Evolutionary conservation across 2,113 vertebrate species (phyloP).

Genomic region (Chunga burmeisteri): DNA sequence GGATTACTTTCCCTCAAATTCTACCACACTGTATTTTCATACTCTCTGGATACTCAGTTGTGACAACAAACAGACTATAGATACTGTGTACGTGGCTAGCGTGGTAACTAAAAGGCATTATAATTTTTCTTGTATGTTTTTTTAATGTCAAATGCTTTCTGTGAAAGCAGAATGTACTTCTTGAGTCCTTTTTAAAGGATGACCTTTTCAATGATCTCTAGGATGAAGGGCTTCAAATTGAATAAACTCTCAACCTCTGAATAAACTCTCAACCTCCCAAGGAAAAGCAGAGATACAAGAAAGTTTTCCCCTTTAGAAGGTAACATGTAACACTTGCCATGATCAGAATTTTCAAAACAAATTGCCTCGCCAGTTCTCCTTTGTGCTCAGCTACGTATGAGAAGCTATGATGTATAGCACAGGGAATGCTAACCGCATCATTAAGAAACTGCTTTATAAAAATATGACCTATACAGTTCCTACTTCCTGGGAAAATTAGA

Average conservation of each 20-base stretch:
- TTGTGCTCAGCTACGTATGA: neutral
- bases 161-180: neutral
- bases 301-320: neutral
- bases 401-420: neutral
- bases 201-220: neutral
- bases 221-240: neutral
- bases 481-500: neutral
- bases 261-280: neutral
- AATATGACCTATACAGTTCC: neutral
- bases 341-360: neutral
- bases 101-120: neutral
- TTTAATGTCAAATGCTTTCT: neutral
- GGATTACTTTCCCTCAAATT: neutral
- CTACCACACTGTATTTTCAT: neutral
- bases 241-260: neutral
- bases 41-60: neutral
- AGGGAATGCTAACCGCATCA: neutral
- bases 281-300: neutral
- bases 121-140: no score
- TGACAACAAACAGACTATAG: neutral
- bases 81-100: accelerated
- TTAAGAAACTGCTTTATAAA: neutral
- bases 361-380: neutral
- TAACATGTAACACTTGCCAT: neutral
- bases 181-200: neutral